Evolutionary conservation across 2,113 vertebrate species (phyloP).

Genomic region (Tautogolabrus adspersus): DNA sequence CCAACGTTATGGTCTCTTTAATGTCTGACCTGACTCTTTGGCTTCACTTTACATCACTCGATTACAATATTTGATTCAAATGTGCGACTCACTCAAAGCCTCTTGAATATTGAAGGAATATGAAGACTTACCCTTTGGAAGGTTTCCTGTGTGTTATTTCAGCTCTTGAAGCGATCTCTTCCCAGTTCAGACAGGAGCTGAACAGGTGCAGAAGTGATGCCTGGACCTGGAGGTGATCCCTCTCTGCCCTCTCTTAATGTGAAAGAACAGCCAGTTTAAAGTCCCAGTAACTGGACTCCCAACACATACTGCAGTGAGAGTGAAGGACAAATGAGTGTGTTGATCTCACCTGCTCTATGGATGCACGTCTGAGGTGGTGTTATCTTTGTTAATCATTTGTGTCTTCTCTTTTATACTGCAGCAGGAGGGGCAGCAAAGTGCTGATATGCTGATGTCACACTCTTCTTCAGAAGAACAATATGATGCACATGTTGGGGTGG

Average conservation of each 20-base stretch:
- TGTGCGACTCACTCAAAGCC: too few species aligned
- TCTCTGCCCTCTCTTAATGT: neutral
- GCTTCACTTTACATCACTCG: too few species aligned
- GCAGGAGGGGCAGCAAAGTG: constrained; percentile 18
- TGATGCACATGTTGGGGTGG: too few species aligned
- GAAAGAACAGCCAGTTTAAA: neutral
- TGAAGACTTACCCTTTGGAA: constrained; percentile 19
- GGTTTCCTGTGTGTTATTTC: neutral
- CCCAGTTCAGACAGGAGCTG: neutral
- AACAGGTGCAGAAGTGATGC: constrained; percentile 3
- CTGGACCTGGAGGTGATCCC: neutral
- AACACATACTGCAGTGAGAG: neutral
- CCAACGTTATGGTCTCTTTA: too few species aligned
- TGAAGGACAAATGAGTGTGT: neutral
- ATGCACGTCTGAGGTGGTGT: neutral
- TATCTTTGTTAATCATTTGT: neutral
- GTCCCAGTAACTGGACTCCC: neutral
- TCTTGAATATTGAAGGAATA: neutral
- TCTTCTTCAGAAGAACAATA: neutral
- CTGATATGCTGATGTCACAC: constrained; percentile 28
- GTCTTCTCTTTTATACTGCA: constrained; percentile 41
- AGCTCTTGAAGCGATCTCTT: neutral
- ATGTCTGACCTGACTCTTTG: too few species aligned
- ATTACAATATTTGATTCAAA: neutral
- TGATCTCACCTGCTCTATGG: constrained; percentile 20